Evolutionary conservation across 2,888 invertebrate species (phyloP).

Genomic region (Tetheella fluctuosa): DNA sequence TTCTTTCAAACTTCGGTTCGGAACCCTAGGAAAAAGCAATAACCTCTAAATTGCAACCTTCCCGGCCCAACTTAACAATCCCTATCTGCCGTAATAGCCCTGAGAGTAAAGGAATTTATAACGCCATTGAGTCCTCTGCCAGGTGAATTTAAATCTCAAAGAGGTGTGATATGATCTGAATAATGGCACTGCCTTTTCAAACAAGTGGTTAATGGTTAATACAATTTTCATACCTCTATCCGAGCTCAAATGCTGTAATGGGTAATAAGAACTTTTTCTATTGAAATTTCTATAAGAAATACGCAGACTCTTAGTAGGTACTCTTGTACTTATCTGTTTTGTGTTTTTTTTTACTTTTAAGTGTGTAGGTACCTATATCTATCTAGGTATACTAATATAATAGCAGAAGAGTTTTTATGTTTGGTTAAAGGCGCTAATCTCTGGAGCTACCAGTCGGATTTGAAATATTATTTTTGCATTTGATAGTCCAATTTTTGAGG

Average conservation of each 20-base stretch:
- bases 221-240: neutral
- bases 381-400: too few relatives aligned
- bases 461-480: too few relatives aligned
- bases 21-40: neutral
- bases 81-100: constrained; percentile 2
- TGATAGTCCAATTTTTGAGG: too few relatives aligned
- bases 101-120: constrained; percentile 4
- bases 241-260: neutral
- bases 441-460: too few relatives aligned
- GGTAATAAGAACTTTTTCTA: neutral
- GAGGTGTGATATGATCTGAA: constrained; percentile 8
- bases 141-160: constrained; percentile 6
- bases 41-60: neutral
- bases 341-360: too few relatives aligned
- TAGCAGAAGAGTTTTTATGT: too few relatives aligned
- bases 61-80: constrained; percentile 1
- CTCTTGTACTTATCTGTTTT: too few relatives aligned
- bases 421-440: too few relatives aligned
- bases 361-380: too few relatives aligned
- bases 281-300: too few relatives aligned
- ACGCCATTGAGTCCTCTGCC: neutral
- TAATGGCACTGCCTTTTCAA: constrained; percentile 1
- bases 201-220: constrained; percentile 5
- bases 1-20: neutral
- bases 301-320: too few relatives aligned